Percentiles rank a stretch among this genome's conserved stretches.
Conservation (phyloP, 1,140 invertebrate genomes). For the Sitophilus oryzae region DNA sequence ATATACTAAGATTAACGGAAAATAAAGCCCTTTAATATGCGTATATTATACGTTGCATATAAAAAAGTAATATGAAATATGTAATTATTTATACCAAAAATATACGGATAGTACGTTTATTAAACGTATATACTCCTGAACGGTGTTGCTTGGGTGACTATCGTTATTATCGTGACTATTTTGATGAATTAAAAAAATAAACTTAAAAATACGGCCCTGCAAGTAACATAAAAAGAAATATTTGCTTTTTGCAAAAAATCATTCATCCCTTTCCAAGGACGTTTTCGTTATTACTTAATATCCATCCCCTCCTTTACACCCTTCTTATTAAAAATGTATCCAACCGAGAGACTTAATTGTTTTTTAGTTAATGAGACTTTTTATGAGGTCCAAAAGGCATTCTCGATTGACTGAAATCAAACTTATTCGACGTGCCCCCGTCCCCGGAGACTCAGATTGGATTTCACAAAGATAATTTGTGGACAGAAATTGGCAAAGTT, state of each 20-base stretch:
- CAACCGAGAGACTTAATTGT: constrained; percentile 1
- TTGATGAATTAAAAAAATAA: no score
- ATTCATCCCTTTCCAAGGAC: neutral
- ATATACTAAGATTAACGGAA: no score
- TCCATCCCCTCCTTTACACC: neutral
- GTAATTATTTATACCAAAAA: no score
- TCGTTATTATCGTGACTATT: no score
- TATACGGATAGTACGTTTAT: no score
- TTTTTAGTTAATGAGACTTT: neutral
- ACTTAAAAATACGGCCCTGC: neutral
- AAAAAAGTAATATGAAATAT: no score
- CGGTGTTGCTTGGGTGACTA: no score
- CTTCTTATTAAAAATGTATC: constrained; percentile 9
- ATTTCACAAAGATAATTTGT: constrained; percentile 8
- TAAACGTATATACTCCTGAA: no score
- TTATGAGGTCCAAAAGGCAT: neutral
- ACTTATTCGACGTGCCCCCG: neutral
- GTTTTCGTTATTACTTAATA: neutral
- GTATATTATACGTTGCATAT: no score
- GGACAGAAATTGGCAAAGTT: constrained; percentile 10
- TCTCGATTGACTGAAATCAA: constrained; percentile 3
- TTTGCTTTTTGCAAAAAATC: neutral
- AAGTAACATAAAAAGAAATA: neutral
- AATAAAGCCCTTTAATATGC: no score
- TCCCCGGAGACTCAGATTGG: neutral